These are phyloP conservation scores for Apamea epomidion DNA, from an alignment of 2,888 invertebrate species.

Conservation along the genomic window DNA sequence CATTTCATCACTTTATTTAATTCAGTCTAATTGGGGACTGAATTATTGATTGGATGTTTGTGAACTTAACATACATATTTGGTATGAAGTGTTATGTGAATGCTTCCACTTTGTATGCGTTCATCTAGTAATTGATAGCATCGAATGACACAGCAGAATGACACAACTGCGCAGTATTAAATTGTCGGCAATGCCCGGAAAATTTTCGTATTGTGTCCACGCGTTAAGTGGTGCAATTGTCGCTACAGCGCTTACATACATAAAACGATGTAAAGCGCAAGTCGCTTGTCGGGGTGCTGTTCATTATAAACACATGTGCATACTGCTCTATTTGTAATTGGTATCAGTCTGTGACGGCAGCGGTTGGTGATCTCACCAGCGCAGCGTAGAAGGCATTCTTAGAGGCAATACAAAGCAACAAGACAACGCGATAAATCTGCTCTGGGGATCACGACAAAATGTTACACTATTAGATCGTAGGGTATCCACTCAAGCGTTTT, in stretches of 20 bases:
- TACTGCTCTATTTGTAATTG: conserved; percentile 58
- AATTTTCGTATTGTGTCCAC: conserved; percentile 65
- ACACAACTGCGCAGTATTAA: conserved; percentile 51
- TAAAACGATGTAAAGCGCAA: conserved; percentile 32
- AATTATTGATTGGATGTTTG: not conserved
- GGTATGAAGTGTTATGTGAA: not conserved
- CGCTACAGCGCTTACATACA: conserved; percentile 56
- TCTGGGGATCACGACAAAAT: no score
- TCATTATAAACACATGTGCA: conserved; percentile 43
- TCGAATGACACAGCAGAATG: conserved; percentile 47
- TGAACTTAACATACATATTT: not conserved
- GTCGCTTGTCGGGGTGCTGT: conserved; percentile 18
- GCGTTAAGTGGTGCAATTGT: conserved; percentile 68
- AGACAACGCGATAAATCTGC: not conserved
- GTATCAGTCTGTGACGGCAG: conserved; percentile 29
- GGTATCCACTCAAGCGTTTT: not conserved
- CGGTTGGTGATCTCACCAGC: conserved; percentile 41
- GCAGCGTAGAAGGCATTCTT: not conserved
- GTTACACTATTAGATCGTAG: not conserved
- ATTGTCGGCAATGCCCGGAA: conserved; percentile 39
- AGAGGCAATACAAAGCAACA: not conserved
- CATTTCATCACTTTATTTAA: conserved; percentile 11
- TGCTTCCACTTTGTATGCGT: conserved; percentile 28
- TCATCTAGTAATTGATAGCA: conserved; percentile 45
- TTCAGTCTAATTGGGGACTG: not conserved